Evolutionary conservation across 2,113 vertebrate genomes (phyloP), one percentile per base, ranked within the genome.

Genomic region (Rousettus leschenaultii): DNA sequence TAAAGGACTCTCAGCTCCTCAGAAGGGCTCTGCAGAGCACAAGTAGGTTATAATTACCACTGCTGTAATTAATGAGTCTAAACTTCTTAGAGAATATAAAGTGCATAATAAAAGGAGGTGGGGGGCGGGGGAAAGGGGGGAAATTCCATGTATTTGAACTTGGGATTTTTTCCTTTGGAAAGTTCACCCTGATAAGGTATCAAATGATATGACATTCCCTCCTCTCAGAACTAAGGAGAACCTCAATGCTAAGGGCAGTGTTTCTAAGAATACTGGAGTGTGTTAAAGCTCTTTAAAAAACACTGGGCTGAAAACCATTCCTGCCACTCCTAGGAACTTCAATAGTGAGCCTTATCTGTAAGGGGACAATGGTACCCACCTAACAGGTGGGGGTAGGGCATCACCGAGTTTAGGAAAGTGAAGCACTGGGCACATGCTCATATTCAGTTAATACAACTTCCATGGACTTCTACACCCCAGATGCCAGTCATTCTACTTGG

Each of bases 1-100:
- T 96, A 87, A 96, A 97, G 95, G 92, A 71, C 87, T 95, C 96
- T 97, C 73, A 94, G 82, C 94, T 92, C 75, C 96, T 96, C 90
- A 91, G 92, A 97, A 98, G 97, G 75, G 80, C 90, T 96, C 95
- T 96, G 96, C 94, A 96, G 88, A 96, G 94, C 33, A 96, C 33
- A 90, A 97, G 97, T 95, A 94, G 91, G 92, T 85, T 96, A 80
- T 96, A 97, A 98, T 97, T 97, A 96, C 71, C 96, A 85, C 94
- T 0, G 1, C 95, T 40, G 75, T 95, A 97, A 97, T 97, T 97
- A 97, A 97, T 96, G 90, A 97, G 94, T 86, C 92, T 95, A 89
- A 94, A 97, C 96, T 97, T 97, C 96, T 90, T 85, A 97, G 90
- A 95, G 92, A 97, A 90, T 94, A 88, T 55, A 91, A 97, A 95